Percentiles rank a stretch among this genome's conserved stretches.
Conservation (phyloP, 2,797 vertebrate genomes). For the Schizopygopsis malacanthus region DNA sequence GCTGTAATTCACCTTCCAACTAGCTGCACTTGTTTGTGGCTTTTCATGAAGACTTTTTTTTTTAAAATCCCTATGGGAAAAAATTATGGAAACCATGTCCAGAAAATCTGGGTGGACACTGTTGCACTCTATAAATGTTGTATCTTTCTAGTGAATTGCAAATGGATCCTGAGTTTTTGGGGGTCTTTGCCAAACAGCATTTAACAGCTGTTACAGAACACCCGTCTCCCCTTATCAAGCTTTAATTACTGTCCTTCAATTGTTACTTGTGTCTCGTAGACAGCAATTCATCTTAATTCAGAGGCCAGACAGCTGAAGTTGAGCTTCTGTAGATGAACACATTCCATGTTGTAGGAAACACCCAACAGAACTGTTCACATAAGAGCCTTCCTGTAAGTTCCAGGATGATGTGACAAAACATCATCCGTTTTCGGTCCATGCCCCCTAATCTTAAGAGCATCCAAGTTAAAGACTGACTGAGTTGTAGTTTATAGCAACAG, state of each 20-base stretch:
- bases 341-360: slow-evolving; percentile 28
- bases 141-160: not conserved
- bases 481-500: too few species aligned
- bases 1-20: not conserved
- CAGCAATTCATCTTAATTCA: slow-evolving; percentile 1
- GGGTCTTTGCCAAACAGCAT: not conserved
- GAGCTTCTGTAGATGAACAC: slow-evolving; percentile 50
- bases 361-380: not conserved
- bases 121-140: not conserved
- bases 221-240: not conserved
- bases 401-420: slow-evolving; percentile 4
- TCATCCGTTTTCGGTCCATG: not conserved
- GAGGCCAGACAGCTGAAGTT: not conserved
- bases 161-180: not conserved
- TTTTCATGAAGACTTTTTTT: not conserved
- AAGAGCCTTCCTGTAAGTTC: not conserved
- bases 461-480: not conserved
- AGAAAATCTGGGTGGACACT: not conserved
- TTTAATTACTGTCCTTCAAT: not conserved
- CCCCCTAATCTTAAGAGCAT: not conserved
- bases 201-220: not conserved
- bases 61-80: not conserved
- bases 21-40: not conserved
- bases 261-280: not conserved
- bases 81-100: not conserved